Base-by-base conservation (phyloP, 2,797 vertebrate genomes). In the Streptopelia turtur region DNA sequence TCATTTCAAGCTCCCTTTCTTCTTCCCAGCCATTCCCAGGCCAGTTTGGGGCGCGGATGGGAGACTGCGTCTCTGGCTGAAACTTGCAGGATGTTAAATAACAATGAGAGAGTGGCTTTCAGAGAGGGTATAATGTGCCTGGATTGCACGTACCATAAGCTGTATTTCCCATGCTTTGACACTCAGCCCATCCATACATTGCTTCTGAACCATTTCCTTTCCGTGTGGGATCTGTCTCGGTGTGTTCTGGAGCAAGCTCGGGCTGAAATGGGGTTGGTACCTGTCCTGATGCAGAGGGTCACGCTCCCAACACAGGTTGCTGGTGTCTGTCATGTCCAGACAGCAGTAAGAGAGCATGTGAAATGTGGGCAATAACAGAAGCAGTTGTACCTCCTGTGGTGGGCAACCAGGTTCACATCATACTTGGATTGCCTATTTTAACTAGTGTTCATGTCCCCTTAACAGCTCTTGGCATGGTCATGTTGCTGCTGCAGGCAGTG, bases 1-100 rank as follows among this genome's bases (percentile, higher is more conserved):
- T 96, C 96, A 93, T 96, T 97, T 96, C 91, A 95, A 95, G 71
- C 91, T 96, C 96, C 71, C 49, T 96, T 96, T 95, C 74, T 94
- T 96, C 78, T 94, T 96, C 96, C 83, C 95, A 96, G 80, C 83
- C 74, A 79, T 96, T 95, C 94, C 89, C 89, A 96, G 92, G 95
- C 94, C 95, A 96, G 92, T 95, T 95, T 9, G 9, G 92, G 95
- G 91, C 80, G 12, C 39, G 66, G 93, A 84, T 94, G 80, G 93
- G 89, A 96, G 91, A 75, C 83, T 84, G 75, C 14, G 57, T 82
- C 77, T 84, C 94, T 96, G 96, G 96, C 95, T 95, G 91, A 66
- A 93, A 79, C 28, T 76, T 77, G 47, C 95, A 97, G 93, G 95
- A 94, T 92, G 87, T 96, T 96, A 85, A 96, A 82, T 96, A 96